Evolutionary conservation across 1,140 invertebrate species (phyloP), one percentile per base, ranked within the genome.

Genomic region (Diorhabda elongata): DNA sequence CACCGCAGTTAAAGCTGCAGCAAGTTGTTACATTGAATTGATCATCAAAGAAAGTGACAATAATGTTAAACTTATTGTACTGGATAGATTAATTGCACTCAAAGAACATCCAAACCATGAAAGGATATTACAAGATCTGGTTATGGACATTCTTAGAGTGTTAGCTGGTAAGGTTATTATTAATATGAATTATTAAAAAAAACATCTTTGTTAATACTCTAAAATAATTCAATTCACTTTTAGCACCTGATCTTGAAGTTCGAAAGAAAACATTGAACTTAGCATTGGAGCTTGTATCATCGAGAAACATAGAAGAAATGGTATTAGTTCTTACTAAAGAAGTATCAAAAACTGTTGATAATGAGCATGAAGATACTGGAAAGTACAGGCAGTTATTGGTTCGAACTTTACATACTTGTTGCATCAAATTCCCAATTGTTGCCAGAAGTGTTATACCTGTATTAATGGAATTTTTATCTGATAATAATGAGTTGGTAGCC

Each of bases 31-130:
- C 82, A 99, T 99, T 77, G 98, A 99, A 78, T 84, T 99, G 69
- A 96, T 99, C 71, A 92, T 98, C 3, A 99, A 99, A 84, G 98
- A 99, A 83, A 98, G 96, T 82, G 98, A 99, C 81, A 99, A 99
- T 83, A 99, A 99, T 86, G 97, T 99, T 1, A 99, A 99, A 84
- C 85, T 99, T 60, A 99, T 99, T 76, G 97, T 99, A 2, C 84
- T 99, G 69, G 97, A 98, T 80, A 90, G 97, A 61, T 85, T 99
- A 64, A 92, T 98, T 75, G 90, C 92, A 3, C 87, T 99, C 77
- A 92, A 92, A 74, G 93, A 94, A 59, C 89, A 90, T 77, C 91
- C 94, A 42, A 87, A 90, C 60, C 94, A 96, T 79, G 95, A 98
- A 80, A 88, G 95, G 80, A 94, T 99, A 0, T 86, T 99, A 68